These are phyloP conservation scores for Parazoanthus swiftii DNA, from an alignment of 92 coral and sea anemone species.

Conservation along the genomic window DNA sequence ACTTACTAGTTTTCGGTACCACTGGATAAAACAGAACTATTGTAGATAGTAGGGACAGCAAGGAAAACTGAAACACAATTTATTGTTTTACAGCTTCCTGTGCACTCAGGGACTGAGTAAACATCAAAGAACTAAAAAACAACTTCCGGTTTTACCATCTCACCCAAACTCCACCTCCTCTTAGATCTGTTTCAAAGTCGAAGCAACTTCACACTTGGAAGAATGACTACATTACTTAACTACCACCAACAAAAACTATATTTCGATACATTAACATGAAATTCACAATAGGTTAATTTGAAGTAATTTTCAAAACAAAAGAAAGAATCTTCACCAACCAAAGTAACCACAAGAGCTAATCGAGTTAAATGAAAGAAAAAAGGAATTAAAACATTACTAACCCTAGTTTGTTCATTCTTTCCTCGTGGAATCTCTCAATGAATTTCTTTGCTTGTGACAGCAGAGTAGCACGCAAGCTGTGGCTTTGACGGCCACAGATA, in stretches of 20 bases:
- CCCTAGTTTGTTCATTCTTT: slow-evolving; percentile 94
- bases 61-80: neutral
- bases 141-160: neutral
- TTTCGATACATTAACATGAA: too few relatives aligned
- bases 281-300: too few relatives aligned
- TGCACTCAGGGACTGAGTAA: neutral
- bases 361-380: too few relatives aligned
- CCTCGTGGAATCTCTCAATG: slow-evolving; percentile 97
- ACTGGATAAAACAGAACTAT: too few relatives aligned
- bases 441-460: slow-evolving; percentile 96
- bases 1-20: neutral
- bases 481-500: slow-evolving; percentile 96
- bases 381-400: slow-evolving; percentile 14
- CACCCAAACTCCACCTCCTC: neutral
- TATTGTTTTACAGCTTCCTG: neutral
- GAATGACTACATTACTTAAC: too few relatives aligned
- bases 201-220: neutral
- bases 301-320: too few relatives aligned
- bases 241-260: too few relatives aligned
- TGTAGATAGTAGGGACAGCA: neutral
- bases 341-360: too few relatives aligned
- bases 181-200: neutral
- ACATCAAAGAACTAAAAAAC: neutral
- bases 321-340: too few relatives aligned
- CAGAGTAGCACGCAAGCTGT: slow-evolving; percentile 84